phyloP scores from a whole-genome alignment of 2,888 invertebrate species.

The Drosophila meridionalis region DNA sequence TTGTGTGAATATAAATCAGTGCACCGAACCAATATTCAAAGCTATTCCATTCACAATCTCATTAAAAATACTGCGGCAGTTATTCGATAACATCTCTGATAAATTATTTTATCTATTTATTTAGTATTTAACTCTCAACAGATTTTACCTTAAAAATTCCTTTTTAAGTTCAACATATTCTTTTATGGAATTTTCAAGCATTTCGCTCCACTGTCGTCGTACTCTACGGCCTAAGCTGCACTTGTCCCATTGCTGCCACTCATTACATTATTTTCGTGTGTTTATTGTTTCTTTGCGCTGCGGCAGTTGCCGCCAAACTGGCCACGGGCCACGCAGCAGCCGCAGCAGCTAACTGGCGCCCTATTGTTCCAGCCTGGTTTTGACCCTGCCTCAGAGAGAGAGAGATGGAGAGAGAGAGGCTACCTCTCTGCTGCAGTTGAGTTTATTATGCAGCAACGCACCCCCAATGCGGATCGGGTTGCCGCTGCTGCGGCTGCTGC shows the following conservation, averaged over 20 bases:
- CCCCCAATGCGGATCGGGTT: conserved; percentile 70
- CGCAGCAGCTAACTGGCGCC: conserved; percentile 64
- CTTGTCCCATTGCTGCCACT: conserved; percentile 75
- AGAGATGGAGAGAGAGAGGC: neutral
- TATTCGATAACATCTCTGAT: no score
- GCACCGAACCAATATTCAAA: no score
- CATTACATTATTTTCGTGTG: conserved; percentile 79
- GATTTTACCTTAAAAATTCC: no score
- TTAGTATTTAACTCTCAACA: no score
- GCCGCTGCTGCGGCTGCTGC: conserved; percentile 18
- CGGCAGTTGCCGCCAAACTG: conserved; percentile 59
- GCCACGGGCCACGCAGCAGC: conserved; percentile 21
- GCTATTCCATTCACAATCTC: no score
- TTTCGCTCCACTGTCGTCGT: conserved; percentile 39
- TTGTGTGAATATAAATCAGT: no score
- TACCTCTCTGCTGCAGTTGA: conserved; percentile 34
- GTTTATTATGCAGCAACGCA: conserved; percentile 79
- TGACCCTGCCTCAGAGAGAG: conserved; percentile 12
- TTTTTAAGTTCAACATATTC: no score
- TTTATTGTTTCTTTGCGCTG: conserved; percentile 74
- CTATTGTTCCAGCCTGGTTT: conserved; percentile 64
- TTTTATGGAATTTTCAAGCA: no score
- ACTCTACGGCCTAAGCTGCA: conserved; percentile 50
- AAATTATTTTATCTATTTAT: no score
- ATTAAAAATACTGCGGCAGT: no score